These are phyloP conservation scores for Spea multiplicata DNA, from an alignment of 2,113 vertebrate genomes.

Conservation along the genomic window DNA sequence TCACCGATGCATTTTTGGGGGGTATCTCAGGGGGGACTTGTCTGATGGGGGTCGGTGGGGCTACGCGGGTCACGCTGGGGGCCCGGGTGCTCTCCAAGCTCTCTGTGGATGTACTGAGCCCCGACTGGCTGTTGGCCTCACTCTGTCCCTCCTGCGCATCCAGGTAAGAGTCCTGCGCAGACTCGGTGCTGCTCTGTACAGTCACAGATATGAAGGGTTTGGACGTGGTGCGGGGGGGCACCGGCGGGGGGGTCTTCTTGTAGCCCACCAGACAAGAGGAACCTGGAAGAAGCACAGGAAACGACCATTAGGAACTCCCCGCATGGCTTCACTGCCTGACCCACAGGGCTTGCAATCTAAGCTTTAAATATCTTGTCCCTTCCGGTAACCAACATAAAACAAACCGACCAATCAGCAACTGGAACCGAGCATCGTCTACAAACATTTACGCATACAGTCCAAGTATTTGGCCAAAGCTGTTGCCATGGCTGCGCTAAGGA, in stretches of 20 bases:
- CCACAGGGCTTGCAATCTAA: not conserved
- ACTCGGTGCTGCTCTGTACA: constrained; percentile 98
- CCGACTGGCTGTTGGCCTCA: constrained; percentile 93
- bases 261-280: constrained; percentile 94
- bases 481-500: no score
- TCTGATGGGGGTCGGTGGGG: constrained; percentile 63
- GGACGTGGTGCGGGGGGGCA: constrained; percentile 94
- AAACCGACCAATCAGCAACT: no score
- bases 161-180: constrained; percentile 94
- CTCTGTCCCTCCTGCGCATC: constrained; percentile 93
- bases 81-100: constrained; percentile 94
- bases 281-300: constrained; percentile 64
- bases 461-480: no score
- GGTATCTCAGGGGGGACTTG: constrained; percentile 76
- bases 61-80: constrained; percentile 82
- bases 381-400: no score
- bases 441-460: no score
- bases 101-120: constrained; percentile 95
- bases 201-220: constrained; percentile 98
- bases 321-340: not conserved
- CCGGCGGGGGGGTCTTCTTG: constrained; percentile 95
- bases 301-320: not conserved
- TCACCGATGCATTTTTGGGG: constrained; percentile 74
- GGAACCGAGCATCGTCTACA: no score
- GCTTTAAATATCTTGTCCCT: no score